These are phyloP conservation scores for Aurelia aurita complex sp. Pacific DNA, from an alignment of 30 jellyfish, hydroid and myxozoan species.

Conservation along the genomic window DNA sequence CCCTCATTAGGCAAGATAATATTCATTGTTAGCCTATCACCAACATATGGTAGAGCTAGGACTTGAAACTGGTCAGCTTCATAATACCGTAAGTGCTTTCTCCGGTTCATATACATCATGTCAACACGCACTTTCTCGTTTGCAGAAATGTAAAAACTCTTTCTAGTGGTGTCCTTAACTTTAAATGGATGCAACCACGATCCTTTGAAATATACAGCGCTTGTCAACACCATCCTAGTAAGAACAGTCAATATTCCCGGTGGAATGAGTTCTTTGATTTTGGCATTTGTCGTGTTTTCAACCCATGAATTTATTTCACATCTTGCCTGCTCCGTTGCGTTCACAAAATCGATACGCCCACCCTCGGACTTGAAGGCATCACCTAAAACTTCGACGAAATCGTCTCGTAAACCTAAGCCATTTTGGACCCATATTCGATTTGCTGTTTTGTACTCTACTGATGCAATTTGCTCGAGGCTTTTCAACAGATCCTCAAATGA, in stretches of 20 bases:
- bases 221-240: slow-evolving; percentile 76
- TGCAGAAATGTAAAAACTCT: not conserved
- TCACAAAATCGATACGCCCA: slow-evolving; percentile 17
- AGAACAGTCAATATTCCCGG: slow-evolving; percentile 37
- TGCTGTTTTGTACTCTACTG: slow-evolving; percentile 10
- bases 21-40: slow-evolving; percentile 56
- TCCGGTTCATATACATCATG: slow-evolving; percentile 53
- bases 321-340: slow-evolving; percentile 42
- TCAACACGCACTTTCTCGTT: slow-evolving; percentile 22
- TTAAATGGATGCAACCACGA: slow-evolving; percentile 68
- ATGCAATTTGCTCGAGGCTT: not conserved
- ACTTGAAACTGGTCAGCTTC: slow-evolving; percentile 42
- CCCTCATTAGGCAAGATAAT: slow-evolving; percentile 71
- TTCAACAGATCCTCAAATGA: too few species aligned
- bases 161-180: slow-evolving; percentile 1
- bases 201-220: slow-evolving; percentile 88
- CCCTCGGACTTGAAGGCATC: slow-evolving; percentile 22
- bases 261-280: slow-evolving; percentile 59
- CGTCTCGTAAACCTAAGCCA: not conserved
- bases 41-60: slow-evolving; percentile 74
- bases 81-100: slow-evolving; percentile 18
- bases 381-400: slow-evolving; percentile 6
- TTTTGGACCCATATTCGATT: slow-evolving; percentile 54
- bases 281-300: slow-evolving; percentile 64
- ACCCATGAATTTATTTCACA: slow-evolving; percentile 61